Conservation (phyloP, 2,113 vertebrate genomes). For the Lepidiolamprologus cunningtoni region DNA sequence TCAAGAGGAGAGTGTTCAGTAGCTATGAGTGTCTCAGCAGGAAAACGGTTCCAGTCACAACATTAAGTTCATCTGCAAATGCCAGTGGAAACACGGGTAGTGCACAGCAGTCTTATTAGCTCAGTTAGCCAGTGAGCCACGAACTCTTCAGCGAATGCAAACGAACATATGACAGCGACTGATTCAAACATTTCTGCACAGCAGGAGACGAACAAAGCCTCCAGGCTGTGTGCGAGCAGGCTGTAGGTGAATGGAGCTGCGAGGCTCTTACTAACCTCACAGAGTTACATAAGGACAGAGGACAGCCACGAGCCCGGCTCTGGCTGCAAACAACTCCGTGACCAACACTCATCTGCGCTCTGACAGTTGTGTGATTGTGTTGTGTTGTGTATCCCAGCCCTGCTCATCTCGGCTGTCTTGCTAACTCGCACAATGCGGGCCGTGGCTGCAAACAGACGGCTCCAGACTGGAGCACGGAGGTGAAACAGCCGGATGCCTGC, state of each 20-base stretch:
- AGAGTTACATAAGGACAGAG: background rate
- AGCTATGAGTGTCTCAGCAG: background rate
- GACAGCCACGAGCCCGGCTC: rapidly evolving
- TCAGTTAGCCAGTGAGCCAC: background rate
- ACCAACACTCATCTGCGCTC: background rate
- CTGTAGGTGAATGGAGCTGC: background rate
- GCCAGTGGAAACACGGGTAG: background rate
- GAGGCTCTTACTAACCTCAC: background rate
- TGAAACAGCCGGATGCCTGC: background rate
- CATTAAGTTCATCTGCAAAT: background rate
- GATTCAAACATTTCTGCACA: background rate
- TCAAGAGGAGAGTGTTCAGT: background rate
- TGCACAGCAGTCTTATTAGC: background rate
- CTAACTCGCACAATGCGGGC: background rate
- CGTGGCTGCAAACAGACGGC: background rate
- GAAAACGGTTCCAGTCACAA: background rate
- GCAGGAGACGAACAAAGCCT: background rate
- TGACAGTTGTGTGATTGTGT: background rate
- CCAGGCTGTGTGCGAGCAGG: background rate
- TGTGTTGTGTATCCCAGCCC: background rate
- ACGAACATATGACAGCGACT: background rate
- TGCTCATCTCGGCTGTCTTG: rapidly evolving
- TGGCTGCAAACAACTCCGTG: background rate
- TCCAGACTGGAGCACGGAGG: background rate
- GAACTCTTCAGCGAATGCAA: background rate